Evolutionary conservation across 37 sponge, comb jelly and placozoan genomes (phyloP).

Genomic region (Oopsacas minuta): DNA sequence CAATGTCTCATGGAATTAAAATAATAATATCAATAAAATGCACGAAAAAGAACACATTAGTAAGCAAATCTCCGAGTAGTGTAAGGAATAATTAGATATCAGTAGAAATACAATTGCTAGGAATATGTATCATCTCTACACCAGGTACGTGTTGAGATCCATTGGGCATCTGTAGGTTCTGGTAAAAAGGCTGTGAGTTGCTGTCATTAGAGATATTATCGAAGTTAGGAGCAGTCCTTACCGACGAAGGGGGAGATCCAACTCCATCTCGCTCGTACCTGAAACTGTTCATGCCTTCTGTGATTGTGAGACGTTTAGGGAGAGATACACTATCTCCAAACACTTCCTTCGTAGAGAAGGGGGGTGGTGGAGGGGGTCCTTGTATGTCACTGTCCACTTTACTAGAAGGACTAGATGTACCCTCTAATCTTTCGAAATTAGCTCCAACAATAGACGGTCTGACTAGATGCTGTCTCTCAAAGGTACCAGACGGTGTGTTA

Average conservation of each 20-base stretch:
- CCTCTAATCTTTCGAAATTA: background rate
- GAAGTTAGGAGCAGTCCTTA: background rate
- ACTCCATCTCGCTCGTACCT: background rate
- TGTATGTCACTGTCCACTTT: background rate
- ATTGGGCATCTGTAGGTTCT: background rate
- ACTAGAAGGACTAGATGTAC: background rate
- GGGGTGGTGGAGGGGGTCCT: background rate
- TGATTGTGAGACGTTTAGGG: background rate
- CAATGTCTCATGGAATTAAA: background rate
- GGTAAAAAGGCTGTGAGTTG: background rate
- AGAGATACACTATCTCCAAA: background rate
- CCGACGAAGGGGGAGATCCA: background rate
- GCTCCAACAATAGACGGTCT: background rate
- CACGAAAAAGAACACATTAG: background rate
- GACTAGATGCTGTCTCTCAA: background rate
- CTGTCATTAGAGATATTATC: background rate
- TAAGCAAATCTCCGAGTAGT: background rate
- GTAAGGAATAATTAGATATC: background rate
- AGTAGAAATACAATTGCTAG: background rate
- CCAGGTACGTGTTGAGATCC: background rate
- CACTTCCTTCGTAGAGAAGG: background rate
- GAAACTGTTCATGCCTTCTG: background rate
- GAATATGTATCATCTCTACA: background rate
- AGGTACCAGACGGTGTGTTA: background rate
- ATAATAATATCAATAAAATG: slow-evolving; percentile 15